phyloP scores from a whole-genome alignment of 2,888 invertebrate genomes.

The Dasysyrphus albostriatus region DNA sequence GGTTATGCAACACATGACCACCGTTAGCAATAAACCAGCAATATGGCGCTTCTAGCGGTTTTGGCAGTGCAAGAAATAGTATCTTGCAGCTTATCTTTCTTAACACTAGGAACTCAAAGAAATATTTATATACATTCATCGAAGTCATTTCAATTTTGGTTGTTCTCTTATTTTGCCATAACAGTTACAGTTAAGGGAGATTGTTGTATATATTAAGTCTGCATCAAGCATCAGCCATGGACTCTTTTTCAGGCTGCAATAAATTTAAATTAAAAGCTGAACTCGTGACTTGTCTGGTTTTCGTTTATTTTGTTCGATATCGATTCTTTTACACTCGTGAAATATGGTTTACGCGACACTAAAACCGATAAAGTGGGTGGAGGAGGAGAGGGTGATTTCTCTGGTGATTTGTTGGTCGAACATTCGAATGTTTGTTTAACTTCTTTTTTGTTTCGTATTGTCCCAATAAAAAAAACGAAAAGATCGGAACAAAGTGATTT shows the following conservation, averaged over 20 bases:
- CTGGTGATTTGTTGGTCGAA: constrained; percentile 9
- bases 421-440: constrained; percentile 5
- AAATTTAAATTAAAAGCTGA: constrained; percentile 42
- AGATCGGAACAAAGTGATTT: background rate
- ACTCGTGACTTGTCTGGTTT: constrained; percentile 61
- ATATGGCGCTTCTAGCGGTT: constrained; percentile 32
- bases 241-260: constrained; percentile 30
- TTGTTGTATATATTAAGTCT: constrained; percentile 37
- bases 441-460: background rate
- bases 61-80: constrained; percentile 24
- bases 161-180: constrained; percentile 36
- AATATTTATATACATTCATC: constrained; percentile 29
- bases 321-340: constrained; percentile 27
- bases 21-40: constrained; percentile 30
- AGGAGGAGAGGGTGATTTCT: constrained; percentile 40
- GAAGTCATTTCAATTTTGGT: constrained; percentile 47
- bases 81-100: constrained; percentile 26
- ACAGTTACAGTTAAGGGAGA: constrained; percentile 30
- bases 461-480: background rate
- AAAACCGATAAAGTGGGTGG: background rate
- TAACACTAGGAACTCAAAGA: constrained; percentile 29
- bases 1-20: constrained; percentile 56
- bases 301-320: constrained; percentile 18
- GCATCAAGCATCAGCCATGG: constrained; percentile 22
- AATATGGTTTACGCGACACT: constrained; percentile 34